These are phyloP conservation scores for Drosophila tropicalis DNA, from an alignment of 1,140 invertebrate genomes.

Conservation along the genomic window DNA sequence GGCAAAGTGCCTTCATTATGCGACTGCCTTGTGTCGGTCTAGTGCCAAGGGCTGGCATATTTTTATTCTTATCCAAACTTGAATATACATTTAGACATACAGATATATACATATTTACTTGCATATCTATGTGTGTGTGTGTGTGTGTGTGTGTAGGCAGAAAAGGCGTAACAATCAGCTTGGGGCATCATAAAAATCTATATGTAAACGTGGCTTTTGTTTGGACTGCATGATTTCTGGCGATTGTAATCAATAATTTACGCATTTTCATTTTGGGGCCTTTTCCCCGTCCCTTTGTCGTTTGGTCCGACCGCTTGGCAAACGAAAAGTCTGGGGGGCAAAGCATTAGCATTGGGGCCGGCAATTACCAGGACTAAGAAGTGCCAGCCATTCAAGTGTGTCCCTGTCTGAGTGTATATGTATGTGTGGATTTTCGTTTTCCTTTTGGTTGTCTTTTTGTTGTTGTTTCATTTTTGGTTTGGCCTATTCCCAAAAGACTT, in stretches of 20 bases:
- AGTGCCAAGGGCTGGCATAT: conserved; percentile 53
- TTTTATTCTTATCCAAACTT: conserved; percentile 47
- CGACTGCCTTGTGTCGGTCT: conserved; percentile 33
- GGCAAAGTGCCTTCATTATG: conserved; percentile 76
- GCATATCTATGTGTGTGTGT: neutral
- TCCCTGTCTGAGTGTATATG: conserved; percentile 34
- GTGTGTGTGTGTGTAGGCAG: conserved; percentile 13
- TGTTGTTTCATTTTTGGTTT: conserved; percentile 28
- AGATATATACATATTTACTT: conserved; percentile 23
- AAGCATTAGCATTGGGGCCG: conserved; percentile 73
- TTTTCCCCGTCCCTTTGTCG: neutral
- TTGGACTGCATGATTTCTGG: conserved; percentile 64
- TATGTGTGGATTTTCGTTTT: conserved; percentile 23
- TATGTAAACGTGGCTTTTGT: conserved; percentile 46
- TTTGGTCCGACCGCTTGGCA: neutral
- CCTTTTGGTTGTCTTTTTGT: conserved; percentile 26
- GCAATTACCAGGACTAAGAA: conserved; percentile 70
- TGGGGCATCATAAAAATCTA: conserved; percentile 60
- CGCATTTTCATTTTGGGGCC: conserved; percentile 71
- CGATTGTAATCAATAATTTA: conserved; percentile 82
- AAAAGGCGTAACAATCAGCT: conserved; percentile 71
- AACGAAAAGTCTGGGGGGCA: conserved; percentile 54
- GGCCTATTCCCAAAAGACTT: conserved; percentile 57
- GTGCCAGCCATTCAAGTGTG: conserved; percentile 69
- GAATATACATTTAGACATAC: conserved; percentile 21